Percentiles rank a stretch among this genome's conserved stretches.
These are phyloP conservation scores for Neuroterus valhalla DNA, from an alignment of 1,140 invertebrate species.

Conservation along the genomic window DNA sequence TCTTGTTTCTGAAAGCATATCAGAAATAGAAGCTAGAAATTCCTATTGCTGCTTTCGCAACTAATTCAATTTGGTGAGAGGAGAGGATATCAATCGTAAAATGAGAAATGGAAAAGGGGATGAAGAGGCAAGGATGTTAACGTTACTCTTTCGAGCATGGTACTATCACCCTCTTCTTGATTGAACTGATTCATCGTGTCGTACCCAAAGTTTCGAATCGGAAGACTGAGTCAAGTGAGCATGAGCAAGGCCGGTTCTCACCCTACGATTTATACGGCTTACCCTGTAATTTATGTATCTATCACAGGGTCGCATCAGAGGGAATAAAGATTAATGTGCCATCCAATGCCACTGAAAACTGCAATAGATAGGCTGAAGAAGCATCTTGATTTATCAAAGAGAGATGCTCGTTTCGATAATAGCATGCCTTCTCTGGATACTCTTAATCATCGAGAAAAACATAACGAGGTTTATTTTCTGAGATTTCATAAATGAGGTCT, in stretches of 20 bases:
- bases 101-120: not conserved
- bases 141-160: slow-evolving; percentile 3
- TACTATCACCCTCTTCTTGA: not conserved
- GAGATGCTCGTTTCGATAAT: not conserved
- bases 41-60: not conserved
- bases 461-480: not conserved
- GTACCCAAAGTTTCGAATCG: not conserved
- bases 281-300: slow-evolving; percentile 26
- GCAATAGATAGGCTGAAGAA: not conserved
- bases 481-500: too few species aligned
- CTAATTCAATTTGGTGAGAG: not conserved
- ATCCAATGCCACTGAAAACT: slow-evolving; percentile 1
- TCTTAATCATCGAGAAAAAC: not conserved
- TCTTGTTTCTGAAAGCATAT: too few species aligned
- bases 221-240: not conserved
- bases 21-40: not conserved
- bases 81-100: not conserved
- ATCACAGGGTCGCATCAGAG: not conserved
- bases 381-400: not conserved
- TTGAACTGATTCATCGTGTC: slow-evolving; percentile 12
- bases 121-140: not conserved
- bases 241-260: not conserved
- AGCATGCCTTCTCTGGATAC: not conserved
- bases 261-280: slow-evolving; percentile 2
- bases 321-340: slow-evolving; percentile 12